Evolutionary conservation across 2,113 vertebrate species (phyloP).

Genomic region (Petroica traversi): DNA sequence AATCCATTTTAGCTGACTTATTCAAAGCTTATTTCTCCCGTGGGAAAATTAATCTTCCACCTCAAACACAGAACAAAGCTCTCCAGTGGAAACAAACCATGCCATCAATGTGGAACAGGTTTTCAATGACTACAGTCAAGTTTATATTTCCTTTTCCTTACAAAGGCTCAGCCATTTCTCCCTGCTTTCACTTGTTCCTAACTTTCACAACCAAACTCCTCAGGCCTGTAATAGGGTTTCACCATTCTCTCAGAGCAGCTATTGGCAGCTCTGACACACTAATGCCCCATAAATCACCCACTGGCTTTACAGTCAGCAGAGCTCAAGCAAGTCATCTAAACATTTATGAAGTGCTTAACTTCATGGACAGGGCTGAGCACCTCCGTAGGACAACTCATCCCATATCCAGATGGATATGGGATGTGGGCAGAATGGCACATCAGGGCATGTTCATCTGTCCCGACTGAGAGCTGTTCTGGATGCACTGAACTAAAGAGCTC

Average conservation of each 20-base stretch:
- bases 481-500: not conserved
- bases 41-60: conserved; percentile 66
- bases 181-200: not conserved
- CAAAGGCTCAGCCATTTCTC: not conserved
- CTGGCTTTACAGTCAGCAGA: not conserved
- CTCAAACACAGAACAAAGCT: conserved; percentile 30
- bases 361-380: not conserved
- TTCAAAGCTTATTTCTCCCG: conserved; percentile 58
- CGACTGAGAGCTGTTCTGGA: not conserved
- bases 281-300: rapidly evolving
- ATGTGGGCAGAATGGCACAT: not conserved
- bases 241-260: not conserved
- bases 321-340: not conserved
- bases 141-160: not conserved
- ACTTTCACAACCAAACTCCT: not conserved
- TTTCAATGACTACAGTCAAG: not conserved
- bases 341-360: not conserved
- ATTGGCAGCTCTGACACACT: not conserved
- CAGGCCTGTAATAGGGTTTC: not conserved
- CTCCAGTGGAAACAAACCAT: not conserved
- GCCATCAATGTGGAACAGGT: not conserved
- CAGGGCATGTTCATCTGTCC: not conserved
- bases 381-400: not conserved
- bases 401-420: too few relatives aligned
- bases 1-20: conserved; percentile 54